Percentiles rank a stretch among this genome's conserved stretches.
phyloP scores from a whole-genome alignment of 2,797 vertebrate genomes.

The Melanotaenia pygmaea region DNA sequence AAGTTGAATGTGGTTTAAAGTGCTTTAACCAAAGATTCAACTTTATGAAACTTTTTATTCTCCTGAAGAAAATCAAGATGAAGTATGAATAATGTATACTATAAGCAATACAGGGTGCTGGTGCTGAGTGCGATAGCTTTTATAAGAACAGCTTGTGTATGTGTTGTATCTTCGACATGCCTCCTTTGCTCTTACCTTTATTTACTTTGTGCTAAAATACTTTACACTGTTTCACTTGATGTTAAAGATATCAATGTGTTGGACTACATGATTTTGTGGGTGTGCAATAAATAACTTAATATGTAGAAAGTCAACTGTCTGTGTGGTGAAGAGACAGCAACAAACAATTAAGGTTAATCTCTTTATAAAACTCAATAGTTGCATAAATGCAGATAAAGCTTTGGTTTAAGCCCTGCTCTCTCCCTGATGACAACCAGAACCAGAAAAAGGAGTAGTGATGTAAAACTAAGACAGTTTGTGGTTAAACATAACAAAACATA shows the following conservation, averaged over 20 bases:
- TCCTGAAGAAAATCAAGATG: constrained; percentile 4
- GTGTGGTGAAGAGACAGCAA: constrained; percentile 23
- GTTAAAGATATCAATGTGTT: constrained; percentile 26
- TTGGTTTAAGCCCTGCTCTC: constrained; percentile 48
- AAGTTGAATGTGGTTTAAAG: neutral
- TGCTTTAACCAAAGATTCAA: constrained; percentile 17
- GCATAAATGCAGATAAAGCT: constrained; percentile 55
- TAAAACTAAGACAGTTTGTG: constrained; percentile 7
- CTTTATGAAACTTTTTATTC: neutral
- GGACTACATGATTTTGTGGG: constrained; percentile 26
- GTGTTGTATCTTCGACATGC: constrained; percentile 1
- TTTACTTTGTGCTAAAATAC: constrained; percentile 23
- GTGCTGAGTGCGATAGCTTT: neutral
- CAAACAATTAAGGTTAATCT: constrained; percentile 25
- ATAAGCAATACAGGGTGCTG: neutral
- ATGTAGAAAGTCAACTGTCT: constrained; percentile 3
- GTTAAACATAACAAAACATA: constrained; percentile 6
- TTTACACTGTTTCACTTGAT: constrained; percentile 16
- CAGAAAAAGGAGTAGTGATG: constrained; percentile 26
- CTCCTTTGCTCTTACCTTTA: constrained; percentile 7
- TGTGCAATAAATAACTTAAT: constrained; percentile 70
- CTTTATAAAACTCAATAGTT: constrained; percentile 71
- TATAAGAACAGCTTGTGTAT: neutral
- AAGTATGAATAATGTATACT: constrained; percentile 1
- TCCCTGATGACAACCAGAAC: constrained; percentile 26